Evolutionary conservation across 64 coral and sea anemone genomes (phyloP), one percentile per base, ranked within the genome.

Genomic region (Platygyra sinensis): DNA sequence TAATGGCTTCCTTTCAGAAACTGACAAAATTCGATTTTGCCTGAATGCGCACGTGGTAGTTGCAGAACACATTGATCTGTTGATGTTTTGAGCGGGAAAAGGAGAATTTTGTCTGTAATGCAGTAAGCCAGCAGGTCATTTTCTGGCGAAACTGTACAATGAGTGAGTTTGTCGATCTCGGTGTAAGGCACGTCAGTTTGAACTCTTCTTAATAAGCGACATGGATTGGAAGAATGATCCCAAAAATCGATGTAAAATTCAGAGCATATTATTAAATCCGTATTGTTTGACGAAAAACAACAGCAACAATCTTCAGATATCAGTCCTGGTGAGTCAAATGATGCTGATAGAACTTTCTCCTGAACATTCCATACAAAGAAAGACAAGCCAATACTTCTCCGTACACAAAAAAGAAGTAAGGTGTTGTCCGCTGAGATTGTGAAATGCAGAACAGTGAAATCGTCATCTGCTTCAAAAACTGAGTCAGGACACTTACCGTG

Each of bases 21-120:
- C 51, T 83, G 89, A 74, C 89, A 91, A 72, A 80, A 91, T 22
- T 84, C 55, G 31, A 91, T 74, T 27, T 28, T 24, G 1, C 79
- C 89, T 60, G 57, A 83, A 30, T 83, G 89, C 9, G 31, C 89
- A 31, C 16, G 78, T 32, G 71, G 50, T 83, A 83, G 33, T 46
- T 61, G 33, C 2, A 16, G 15, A 22, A n/a, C 18, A 33, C 30
- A n/a, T 50, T 60, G 31, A 20, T 51, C 25, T 16, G 14, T 19
- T 30, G 3, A 38, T 7, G 24, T 28, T 16, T 8, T 22, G 69
- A 91, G 65, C 13, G 79, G 24, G 73, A 74, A 60, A 15, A 91
- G 7, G 24, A 62, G 29, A 73, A 91, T 74, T 18, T 52, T 55
- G 67, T 91, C 89, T 3, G 28, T 67, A 75, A 91, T 39, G 73